Evolutionary conservation across 2,888 invertebrate genomes (phyloP).

Genomic region (Leptinotarsa juncta): DNA sequence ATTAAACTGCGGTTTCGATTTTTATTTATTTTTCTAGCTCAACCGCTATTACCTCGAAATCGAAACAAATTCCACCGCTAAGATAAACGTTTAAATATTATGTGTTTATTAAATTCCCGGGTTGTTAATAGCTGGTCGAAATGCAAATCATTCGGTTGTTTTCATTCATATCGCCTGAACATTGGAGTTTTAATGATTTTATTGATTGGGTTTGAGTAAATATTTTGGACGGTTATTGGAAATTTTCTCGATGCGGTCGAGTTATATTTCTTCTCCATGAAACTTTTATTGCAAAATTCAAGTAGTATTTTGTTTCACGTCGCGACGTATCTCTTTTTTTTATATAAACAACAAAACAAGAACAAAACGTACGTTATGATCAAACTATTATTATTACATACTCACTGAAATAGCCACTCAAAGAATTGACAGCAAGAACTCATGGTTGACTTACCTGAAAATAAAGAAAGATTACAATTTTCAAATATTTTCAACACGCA

Average conservation of each 20-base stretch:
- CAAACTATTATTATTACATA: not conserved
- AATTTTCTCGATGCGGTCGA: no score
- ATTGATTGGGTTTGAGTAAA: not conserved
- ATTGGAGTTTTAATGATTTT: not conserved
- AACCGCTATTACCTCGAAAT: slow-evolving; percentile 2
- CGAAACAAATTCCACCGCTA: slow-evolving; percentile 3
- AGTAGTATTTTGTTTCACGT: no score
- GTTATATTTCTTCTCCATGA: no score
- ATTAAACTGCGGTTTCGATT: slow-evolving; percentile 7
- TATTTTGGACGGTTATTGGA: not conserved
- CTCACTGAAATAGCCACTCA: not conserved
- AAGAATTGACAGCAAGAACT: not conserved
- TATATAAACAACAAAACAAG: not conserved
- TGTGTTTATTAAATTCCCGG: not conserved
- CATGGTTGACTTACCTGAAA: slow-evolving; percentile 4
- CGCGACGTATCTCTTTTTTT: no score
- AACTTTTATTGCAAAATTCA: no score
- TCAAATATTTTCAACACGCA: no score
- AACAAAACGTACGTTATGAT: not conserved
- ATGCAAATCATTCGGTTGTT: not conserved
- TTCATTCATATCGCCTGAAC: not conserved
- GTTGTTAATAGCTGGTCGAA: not conserved
- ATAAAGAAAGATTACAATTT: not conserved
- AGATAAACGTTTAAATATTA: slow-evolving; percentile 15
- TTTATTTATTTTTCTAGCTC: slow-evolving; percentile 7